A percentile compares a stretch with the other conserved stretches of the same genome.
These are phyloP conservation scores for Octodon degus DNA, from an alignment of 2,113 vertebrate genomes.

Conservation along the genomic window DNA sequence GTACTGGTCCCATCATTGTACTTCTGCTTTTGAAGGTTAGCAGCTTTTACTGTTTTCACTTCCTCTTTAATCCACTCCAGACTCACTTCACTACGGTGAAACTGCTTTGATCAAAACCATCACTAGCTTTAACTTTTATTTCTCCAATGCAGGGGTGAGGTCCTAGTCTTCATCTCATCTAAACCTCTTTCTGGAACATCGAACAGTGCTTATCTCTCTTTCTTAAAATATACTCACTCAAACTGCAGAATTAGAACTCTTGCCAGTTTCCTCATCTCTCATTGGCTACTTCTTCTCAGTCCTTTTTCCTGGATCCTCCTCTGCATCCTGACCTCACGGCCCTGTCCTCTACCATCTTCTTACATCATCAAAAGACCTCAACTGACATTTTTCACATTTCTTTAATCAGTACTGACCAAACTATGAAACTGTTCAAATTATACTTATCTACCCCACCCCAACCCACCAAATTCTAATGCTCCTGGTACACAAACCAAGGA, in stretches of 20 bases:
- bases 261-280: background rate
- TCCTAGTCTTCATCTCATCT: background rate
- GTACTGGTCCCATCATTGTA: background rate
- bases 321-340: background rate
- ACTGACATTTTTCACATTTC: background rate
- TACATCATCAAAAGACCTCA: background rate
- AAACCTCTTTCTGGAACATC: background rate
- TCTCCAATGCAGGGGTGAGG: background rate
- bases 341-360: background rate
- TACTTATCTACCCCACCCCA: background rate
- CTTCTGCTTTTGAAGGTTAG: constrained; percentile 21
- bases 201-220: background rate
- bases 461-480: background rate
- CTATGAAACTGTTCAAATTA: background rate
- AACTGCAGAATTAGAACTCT: background rate
- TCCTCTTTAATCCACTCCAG: background rate
- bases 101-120: background rate
- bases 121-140: background rate
- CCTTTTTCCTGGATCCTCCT: background rate
- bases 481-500: background rate
- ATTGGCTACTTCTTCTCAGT: background rate
- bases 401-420: background rate
- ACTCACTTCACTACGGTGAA: background rate
- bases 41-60: background rate
- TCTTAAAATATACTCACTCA: background rate